Conservation (phyloP, 2,113 vertebrate genomes). For the Calidris pugnax region DNA sequence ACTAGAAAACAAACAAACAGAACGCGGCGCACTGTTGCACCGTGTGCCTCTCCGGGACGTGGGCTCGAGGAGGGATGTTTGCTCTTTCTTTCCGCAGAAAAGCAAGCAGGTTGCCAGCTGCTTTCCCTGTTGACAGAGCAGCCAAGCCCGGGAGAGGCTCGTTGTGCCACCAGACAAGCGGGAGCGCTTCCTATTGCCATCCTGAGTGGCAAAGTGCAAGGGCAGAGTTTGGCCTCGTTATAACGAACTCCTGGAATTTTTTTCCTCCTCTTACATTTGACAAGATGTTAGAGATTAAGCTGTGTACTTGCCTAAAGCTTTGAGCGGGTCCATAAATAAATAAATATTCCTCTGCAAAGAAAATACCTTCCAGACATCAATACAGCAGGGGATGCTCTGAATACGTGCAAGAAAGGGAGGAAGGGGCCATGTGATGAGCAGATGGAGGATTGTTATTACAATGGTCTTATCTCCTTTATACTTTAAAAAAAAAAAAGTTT, state of each 20-base stretch:
- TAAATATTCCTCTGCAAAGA: neutral
- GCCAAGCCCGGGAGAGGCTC: neutral
- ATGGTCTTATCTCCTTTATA: constrained; percentile 4
- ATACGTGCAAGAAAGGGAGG: neutral
- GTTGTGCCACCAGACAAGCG: accelerated
- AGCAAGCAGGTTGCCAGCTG: neutral
- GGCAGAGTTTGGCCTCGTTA: neutral
- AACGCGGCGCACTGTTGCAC: accelerated
- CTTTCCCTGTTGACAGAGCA: neutral
- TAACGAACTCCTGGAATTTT: neutral
- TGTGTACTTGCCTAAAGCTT: neutral
- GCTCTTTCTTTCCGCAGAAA: neutral
- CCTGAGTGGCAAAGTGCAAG: neutral
- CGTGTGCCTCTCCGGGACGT: neutral
- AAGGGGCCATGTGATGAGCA: neutral
- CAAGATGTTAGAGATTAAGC: neutral
- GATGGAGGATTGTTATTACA: neutral
- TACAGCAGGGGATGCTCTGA: neutral
- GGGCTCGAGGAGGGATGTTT: neutral
- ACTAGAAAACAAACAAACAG: constrained; percentile 35
- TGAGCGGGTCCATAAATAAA: neutral
- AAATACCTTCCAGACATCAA: neutral
- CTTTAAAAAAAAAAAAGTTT: neutral
- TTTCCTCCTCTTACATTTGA: neutral
- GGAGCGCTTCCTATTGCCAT: accelerated